phyloP scores from a whole-genome alignment of 2,797 vertebrate species.

The Xiphophorus birchmanni region DNA sequence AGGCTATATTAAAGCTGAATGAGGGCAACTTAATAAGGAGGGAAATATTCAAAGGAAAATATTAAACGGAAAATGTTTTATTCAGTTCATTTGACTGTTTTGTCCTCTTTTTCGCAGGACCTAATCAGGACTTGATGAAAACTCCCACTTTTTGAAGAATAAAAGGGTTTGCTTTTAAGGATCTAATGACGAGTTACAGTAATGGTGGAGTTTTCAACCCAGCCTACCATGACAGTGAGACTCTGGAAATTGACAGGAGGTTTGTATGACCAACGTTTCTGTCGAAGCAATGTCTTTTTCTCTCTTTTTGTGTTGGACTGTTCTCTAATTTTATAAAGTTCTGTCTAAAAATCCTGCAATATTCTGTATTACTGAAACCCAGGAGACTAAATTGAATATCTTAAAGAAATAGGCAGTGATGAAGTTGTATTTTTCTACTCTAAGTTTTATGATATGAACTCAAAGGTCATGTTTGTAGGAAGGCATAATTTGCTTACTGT shows the following conservation, averaged over 20 bases:
- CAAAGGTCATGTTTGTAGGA: neutral
- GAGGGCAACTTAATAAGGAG: slow-evolving; percentile 2
- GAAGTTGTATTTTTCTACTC: neutral
- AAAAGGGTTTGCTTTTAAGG: slow-evolving; percentile 28
- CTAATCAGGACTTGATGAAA: slow-evolving; percentile 1
- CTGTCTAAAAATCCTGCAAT: neutral
- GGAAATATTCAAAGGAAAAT: neutral
- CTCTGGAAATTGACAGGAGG: slow-evolving; percentile 83
- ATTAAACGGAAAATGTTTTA: neutral
- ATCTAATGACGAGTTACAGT: slow-evolving; percentile 71
- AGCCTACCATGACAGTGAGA: slow-evolving; percentile 85
- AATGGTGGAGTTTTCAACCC: slow-evolving; percentile 66
- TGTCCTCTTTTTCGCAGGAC: neutral
- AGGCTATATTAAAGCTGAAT: slow-evolving; percentile 11
- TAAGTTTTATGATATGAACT: neutral
- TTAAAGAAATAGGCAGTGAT: neutral
- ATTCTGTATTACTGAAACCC: neutral
- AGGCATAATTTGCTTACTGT: neutral
- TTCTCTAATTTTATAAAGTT: too few relatives aligned
- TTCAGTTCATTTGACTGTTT: neutral
- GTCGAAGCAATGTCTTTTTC: neutral
- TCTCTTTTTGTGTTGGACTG: neutral
- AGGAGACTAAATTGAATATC: neutral
- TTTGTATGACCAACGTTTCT: slow-evolving; percentile 53
- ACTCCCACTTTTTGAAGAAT: slow-evolving; percentile 12